Base-by-base conservation (phyloP, 2,888 invertebrate genomes). In the Cerceris rybyensis region DNA sequence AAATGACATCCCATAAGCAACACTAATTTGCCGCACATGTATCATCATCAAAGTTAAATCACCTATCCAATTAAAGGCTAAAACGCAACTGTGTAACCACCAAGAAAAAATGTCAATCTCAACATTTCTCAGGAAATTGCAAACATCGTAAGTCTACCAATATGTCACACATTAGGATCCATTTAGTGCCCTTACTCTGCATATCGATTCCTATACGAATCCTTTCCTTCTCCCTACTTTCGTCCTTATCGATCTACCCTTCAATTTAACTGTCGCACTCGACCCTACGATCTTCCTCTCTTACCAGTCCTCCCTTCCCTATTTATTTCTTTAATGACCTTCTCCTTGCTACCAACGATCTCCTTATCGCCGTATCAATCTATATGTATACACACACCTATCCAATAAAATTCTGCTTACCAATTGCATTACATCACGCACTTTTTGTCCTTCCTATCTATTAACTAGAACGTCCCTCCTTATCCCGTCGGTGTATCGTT, bases 321-420 rank as follows among this genome's bases (percentile, higher is more conserved):
- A 64, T 78, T 78, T 78, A 71, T 71, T 78, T 71, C 78, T 67
- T 71, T 78, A 77, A 78, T 63, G 71, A 69, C 78, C 78, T 78
- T 77, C 78, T 71, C 71, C 67, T n/a, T 58, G 78, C 78, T 78
- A 78, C 78, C 78, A 78, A 8, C 63, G 52, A 52, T 43, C 58
- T 42, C 11, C 17, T 78, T 78, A 78, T 78, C 78, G 63, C 14
- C 54, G 49, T 71, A 78, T 78, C 78, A 64, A 78, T 78, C 78
- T 78, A 70, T 66, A 61, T 57, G 2, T 52, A 52, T 52, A 46
- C 46, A 46, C 13, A 46, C 46, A 5, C 46, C 13, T 13, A 14
- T 50, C 71, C 71, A 71, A 78, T 67, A 78, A 59, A 71, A 70
- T 71, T 28, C 71, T 67, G 71, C 71, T 66, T 39, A 49, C 78